These are phyloP conservation scores for Anneissia japonica DNA, from an alignment of 35 echinoderm and acorn worm genomes.

Conservation along the genomic window DNA sequence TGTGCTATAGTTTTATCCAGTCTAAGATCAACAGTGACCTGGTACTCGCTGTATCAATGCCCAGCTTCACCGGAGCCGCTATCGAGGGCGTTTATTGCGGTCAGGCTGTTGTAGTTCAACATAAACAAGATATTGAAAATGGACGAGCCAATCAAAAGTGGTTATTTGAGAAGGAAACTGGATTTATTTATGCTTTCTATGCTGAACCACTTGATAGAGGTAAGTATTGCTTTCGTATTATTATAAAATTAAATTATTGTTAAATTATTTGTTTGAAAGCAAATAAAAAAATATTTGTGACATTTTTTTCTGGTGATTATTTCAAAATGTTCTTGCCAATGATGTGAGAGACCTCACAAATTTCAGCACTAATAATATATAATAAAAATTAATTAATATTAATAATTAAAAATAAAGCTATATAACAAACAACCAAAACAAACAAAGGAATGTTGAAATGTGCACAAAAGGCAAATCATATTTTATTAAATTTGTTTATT, in stretches of 20 bases:
- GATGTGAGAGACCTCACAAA: too few relatives aligned
- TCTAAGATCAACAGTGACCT: slow-evolving; percentile 71
- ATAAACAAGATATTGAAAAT: slow-evolving; percentile 35
- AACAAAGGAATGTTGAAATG: too few relatives aligned
- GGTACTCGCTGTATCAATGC: slow-evolving; percentile 68
- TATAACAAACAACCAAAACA: too few relatives aligned
- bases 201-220: slow-evolving; percentile 64
- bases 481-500: slow-evolving; percentile 5
- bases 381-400: too few relatives aligned
- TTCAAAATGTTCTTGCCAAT: too few relatives aligned
- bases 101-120: slow-evolving; percentile 60
- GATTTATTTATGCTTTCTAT: slow-evolving; percentile 80
- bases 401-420: too few relatives aligned
- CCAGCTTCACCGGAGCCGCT: slow-evolving; percentile 26
- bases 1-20: slow-evolving; percentile 63
- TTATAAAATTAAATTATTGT: not conserved
- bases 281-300: too few relatives aligned
- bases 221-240: not conserved
- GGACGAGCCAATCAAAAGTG: slow-evolving; percentile 94
- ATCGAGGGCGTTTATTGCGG: slow-evolving; percentile 31
- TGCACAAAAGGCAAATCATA: too few relatives aligned
- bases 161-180: slow-evolving; percentile 73
- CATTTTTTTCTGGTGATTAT: too few relatives aligned
- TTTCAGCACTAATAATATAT: too few relatives aligned
- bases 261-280: too few relatives aligned